Conservation (phyloP, 2,888 invertebrate species). For the Tipula confusa region DNA sequence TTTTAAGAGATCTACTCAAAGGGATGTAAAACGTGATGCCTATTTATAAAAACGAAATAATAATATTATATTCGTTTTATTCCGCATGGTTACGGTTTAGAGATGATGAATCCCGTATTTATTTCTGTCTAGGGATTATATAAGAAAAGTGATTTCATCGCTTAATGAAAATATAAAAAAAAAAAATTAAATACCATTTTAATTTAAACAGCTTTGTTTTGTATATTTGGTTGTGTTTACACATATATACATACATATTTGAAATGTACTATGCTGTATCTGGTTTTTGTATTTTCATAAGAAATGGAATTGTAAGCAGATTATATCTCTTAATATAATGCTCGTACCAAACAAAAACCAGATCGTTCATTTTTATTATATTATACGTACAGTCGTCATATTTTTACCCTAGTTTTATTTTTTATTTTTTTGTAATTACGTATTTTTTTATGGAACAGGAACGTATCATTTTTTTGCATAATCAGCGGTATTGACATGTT, state of each 20-base stretch:
- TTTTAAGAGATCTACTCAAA: background rate
- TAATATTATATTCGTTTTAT: background rate
- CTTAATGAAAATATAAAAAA: conserved; percentile 1
- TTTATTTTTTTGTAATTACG: background rate
- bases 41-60: background rate
- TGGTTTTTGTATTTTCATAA: background rate
- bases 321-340: background rate
- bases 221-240: background rate
- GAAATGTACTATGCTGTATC: background rate
- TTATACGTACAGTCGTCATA: too few species aligned
- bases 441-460: background rate
- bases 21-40: conserved; percentile 4
- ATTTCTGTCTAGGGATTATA: background rate
- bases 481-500: background rate
- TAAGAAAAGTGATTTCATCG: conserved; percentile 20
- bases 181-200: background rate
- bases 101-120: background rate
- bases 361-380: background rate
- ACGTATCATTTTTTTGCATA: background rate
- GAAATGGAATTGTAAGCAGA: background rate
- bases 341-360: background rate
- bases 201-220: background rate
- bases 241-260: background rate
- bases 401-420: background rate
- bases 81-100: background rate